A percentile compares a stretch with the other conserved stretches of the same genome.
These are phyloP conservation scores for Megamerina dolium DNA, from an alignment of 2,888 invertebrate species.

Conservation along the genomic window DNA sequence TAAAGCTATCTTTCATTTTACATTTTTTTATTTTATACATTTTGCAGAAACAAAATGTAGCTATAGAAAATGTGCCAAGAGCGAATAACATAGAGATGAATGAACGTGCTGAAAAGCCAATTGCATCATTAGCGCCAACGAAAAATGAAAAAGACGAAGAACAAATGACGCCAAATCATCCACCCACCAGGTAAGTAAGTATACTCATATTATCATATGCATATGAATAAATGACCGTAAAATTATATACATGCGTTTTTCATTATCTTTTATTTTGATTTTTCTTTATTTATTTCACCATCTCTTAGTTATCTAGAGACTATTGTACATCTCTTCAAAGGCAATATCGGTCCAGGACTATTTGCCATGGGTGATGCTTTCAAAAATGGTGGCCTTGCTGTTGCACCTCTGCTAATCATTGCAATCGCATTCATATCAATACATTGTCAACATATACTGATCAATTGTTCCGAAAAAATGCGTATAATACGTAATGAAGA, in stretches of 20 bases:
- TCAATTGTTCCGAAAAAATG: constrained; percentile 67
- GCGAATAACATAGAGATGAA: no score
- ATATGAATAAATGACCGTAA: not conserved
- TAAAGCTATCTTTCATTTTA: no score
- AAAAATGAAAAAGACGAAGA: no score
- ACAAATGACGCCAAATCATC: no score
- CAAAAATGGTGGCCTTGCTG: constrained; percentile 81
- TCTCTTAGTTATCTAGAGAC: constrained; percentile 73
- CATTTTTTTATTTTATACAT: no score
- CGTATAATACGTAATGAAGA: constrained; percentile 54
- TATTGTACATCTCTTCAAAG: constrained; percentile 87
- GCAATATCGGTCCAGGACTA: constrained; percentile 93
- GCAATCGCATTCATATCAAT: constrained; percentile 79
- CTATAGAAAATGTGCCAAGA: no score
- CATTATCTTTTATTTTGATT: not conserved
- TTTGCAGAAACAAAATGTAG: no score
- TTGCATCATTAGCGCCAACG: no score
- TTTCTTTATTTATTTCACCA: not conserved
- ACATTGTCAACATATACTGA: constrained; percentile 88
- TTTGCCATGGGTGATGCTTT: constrained; percentile 95
- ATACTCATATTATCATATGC: no score
- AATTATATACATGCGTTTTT: not conserved
- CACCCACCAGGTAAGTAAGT: constrained; percentile 5
- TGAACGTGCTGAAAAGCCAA: no score
- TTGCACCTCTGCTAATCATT: constrained; percentile 72